Base-by-base conservation (phyloP, 2,113 vertebrate genomes). In the Sisor rabdophorus region DNA sequence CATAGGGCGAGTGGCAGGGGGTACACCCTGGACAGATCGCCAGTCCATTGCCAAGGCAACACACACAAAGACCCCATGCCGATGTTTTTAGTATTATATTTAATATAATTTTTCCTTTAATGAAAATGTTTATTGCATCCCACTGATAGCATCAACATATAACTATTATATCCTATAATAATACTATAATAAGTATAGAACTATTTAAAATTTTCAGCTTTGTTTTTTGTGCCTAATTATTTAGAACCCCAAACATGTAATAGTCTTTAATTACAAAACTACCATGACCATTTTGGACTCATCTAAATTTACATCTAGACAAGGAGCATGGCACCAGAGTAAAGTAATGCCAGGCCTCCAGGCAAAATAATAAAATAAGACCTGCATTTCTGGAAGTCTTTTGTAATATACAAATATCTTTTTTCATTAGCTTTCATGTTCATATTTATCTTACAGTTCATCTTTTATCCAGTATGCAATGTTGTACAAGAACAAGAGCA, bases 371-470 rank as follows among this genome's bases (percentile, higher is more conserved):
- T 28, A 40, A 54, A 67, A 22, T 56, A 4, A 67, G 74, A 44
- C 32, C 8, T 44, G 36, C 22, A 47, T 24, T 20, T 24, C 12
- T 26, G 50, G n/a, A 68, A 68, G 36, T 36, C 36, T 76, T 28
- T 15, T 52, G 7, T 65, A 56, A 24, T 8, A 36, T 44, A 22
- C n/a, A 17, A 69, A 63, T 68, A 28, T 44, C 64, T 1, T 47
- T 65, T 22, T 68, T 68, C 47, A 47, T 67, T 67, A 47, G 40
- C 40, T 68, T 74, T 64, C 64, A 72, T 20, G n/a, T 50, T 71
- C n/a, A n/a, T n/a, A n/a, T n/a, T n/a, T n/a, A n/a, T n/a, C n/a
- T n/a, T n/a, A n/a, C n/a, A n/a, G n/a, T n/a, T n/a, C n/a, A n/a
- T n/a, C 47, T 28, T 75, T 48, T 54, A 65, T 79, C n/a, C 13